Evolutionary conservation across 2,888 invertebrate species (phyloP).

Genomic region (Acronicta psi): DNA sequence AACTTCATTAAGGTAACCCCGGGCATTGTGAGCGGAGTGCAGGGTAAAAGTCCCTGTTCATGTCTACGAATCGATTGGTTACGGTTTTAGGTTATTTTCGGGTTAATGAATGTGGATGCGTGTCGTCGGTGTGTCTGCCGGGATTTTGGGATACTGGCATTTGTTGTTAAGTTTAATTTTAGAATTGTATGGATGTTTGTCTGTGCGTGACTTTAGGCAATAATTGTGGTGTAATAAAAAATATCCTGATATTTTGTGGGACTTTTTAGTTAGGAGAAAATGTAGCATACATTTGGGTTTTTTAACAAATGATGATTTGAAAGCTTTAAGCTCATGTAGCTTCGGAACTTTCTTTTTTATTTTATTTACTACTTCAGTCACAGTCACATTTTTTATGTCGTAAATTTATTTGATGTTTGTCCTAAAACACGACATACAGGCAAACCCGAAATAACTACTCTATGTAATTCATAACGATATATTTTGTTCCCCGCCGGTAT

Average conservation of each 20-base stretch:
- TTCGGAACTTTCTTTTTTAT: too few relatives aligned
- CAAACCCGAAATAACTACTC: too few relatives aligned
- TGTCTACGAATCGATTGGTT: constrained; percentile 58
- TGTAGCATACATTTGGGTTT: too few relatives aligned
- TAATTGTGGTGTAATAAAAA: constrained; percentile 11
- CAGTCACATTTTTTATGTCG: too few relatives aligned
- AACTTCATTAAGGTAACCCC: constrained; percentile 59
- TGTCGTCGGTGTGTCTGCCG: constrained; percentile 56
- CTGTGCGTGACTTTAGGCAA: constrained; percentile 20
- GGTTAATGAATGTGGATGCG: constrained; percentile 53
- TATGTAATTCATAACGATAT: too few relatives aligned
- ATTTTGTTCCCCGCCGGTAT: too few relatives aligned
- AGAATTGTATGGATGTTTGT: constrained; percentile 16
- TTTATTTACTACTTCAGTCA: too few relatives aligned
- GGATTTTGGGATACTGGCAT: constrained; percentile 45
- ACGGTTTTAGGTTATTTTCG: constrained; percentile 44
- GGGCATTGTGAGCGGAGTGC: constrained; percentile 28
- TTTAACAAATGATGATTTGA: too few relatives aligned
- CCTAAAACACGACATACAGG: too few relatives aligned
- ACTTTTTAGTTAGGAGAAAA: too few relatives aligned
- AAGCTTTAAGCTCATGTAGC: too few relatives aligned
- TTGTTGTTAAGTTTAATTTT: constrained; percentile 8
- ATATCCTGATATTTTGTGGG: background rate
- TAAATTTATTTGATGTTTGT: too few relatives aligned
- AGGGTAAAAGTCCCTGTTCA: constrained; percentile 51